These are phyloP conservation scores for Nasua narica DNA, from an alignment of 2,797 vertebrate species.

Conservation along the genomic window DNA sequence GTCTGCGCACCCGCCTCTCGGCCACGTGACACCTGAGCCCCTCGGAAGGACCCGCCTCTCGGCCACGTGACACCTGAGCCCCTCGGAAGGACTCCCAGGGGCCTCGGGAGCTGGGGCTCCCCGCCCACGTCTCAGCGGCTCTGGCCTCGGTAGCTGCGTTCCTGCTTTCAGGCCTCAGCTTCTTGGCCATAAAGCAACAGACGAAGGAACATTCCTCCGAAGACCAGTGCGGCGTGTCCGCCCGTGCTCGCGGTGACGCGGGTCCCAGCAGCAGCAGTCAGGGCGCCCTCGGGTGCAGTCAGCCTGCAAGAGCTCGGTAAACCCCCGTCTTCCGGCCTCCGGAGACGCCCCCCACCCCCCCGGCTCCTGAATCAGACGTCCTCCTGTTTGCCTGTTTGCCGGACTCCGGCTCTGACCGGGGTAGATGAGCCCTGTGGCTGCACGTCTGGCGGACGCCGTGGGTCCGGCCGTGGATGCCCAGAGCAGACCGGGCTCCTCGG, in stretches of 20 bases:
- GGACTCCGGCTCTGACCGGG: neutral
- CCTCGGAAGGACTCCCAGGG: neutral
- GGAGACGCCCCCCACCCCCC: rapidly evolving
- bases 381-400: neutral
- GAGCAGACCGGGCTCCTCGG: rapidly evolving
- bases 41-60: neutral
- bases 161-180: neutral
- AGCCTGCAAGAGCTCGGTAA: rapidly evolving
- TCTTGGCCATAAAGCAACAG: rapidly evolving
- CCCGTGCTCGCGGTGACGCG: rapidly evolving
- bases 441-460: rapidly evolving
- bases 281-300: rapidly evolving
- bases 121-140: neutral
- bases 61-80: neutral
- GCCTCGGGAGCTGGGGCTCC: rapidly evolving
- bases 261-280: rapidly evolving
- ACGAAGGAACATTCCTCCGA: rapidly evolving
- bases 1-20: neutral
- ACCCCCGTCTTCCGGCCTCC: rapidly evolving
- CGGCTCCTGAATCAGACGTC: rapidly evolving
- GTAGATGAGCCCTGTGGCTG: rapidly evolving
- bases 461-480: neutral
- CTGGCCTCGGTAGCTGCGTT: rapidly evolving
- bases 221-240: rapidly evolving
- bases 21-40: neutral